Evolutionary conservation across 2,113 vertebrate genomes (phyloP).

Genomic region (Thalassarche chlororhynchos): DNA sequence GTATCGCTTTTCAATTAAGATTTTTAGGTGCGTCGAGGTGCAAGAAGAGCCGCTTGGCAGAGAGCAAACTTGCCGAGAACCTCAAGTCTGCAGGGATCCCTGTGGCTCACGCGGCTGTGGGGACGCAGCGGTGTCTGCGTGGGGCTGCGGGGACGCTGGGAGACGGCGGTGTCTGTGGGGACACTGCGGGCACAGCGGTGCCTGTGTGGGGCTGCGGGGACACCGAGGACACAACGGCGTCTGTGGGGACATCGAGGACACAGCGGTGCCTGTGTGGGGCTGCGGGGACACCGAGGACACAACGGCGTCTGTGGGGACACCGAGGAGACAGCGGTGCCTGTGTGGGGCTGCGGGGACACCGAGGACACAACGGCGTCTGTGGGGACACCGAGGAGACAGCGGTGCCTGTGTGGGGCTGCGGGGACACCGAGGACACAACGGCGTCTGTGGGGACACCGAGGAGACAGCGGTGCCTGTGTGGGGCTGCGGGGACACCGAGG

Average conservation of each 20-base stretch:
- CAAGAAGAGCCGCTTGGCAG: neutral
- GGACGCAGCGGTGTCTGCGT: rapidly evolving
- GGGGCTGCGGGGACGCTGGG: neutral
- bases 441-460: neutral
- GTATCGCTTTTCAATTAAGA: neutral
- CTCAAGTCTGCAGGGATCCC: rapidly evolving
- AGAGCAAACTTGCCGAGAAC: neutral
- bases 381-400: neutral
- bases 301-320: neutral
- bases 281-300: neutral
- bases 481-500: neutral
- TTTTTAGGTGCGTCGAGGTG: neutral
- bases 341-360: neutral
- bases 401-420: no score
- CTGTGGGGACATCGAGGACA: no score
- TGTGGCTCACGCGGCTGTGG: rapidly evolving
- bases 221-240: no score
- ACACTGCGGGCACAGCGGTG: no score
- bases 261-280: neutral
- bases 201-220: no score
- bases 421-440: rapidly evolving
- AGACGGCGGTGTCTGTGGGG: no score
- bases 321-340: no score
- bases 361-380: no score
- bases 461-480: neutral